Conservation (phyloP, 2,888 invertebrate species). For the Notocelia uddmanniana region DNA sequence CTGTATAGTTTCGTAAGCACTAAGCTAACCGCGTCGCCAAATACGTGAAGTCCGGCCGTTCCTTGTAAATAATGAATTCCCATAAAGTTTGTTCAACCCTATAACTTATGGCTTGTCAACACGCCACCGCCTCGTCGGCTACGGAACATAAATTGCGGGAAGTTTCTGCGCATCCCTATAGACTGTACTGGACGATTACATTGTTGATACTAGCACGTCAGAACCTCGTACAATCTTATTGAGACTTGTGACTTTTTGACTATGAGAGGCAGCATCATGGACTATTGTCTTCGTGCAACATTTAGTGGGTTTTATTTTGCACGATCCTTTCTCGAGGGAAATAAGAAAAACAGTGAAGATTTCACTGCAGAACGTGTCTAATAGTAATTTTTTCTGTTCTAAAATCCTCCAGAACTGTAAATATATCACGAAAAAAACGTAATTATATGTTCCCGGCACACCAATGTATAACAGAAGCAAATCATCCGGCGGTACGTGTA, state of each 20-base stretch:
- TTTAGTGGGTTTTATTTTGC: constrained; percentile 37
- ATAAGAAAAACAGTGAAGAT: neutral
- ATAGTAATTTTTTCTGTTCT: neutral
- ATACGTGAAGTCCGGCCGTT: constrained; percentile 21
- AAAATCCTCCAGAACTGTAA: neutral
- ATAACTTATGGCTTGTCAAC: constrained; percentile 38
- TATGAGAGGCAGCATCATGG: constrained; percentile 5
- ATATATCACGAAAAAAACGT: no score
- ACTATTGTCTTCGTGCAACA: constrained; percentile 41
- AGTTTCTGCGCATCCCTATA: constrained; percentile 29
- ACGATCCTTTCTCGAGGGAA: constrained; percentile 26
- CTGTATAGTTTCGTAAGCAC: neutral
- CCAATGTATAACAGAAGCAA: no score
- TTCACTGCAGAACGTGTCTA: neutral
- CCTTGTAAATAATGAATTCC: constrained; percentile 29
- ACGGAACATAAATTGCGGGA: constrained; percentile 38
- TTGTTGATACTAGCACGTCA: neutral
- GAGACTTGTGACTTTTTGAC: neutral
- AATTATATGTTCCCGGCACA: no score
- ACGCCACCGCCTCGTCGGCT: constrained; percentile 26
- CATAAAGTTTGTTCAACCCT: constrained; percentile 29
- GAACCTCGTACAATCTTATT: neutral
- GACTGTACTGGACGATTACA: constrained; percentile 12
- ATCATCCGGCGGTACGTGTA: no score
- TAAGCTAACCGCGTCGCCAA: constrained; percentile 17